phyloP scores from a whole-genome alignment of 2,797 vertebrate genomes.

The Diplodus sargus region DNA sequence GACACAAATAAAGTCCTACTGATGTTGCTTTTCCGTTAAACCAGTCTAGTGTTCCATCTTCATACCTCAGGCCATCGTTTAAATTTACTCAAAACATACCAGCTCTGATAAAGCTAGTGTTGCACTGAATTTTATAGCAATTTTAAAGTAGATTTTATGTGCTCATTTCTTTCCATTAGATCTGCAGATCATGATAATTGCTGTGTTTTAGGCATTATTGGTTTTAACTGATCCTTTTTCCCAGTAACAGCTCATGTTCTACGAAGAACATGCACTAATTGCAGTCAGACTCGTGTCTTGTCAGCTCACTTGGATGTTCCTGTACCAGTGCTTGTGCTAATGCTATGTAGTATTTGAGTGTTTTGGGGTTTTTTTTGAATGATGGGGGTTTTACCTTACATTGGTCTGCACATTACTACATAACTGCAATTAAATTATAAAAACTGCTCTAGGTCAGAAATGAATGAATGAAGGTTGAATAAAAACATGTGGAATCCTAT shows the following conservation, averaged over 20 bases:
- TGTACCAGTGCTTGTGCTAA: conserved; percentile 21
- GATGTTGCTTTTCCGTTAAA: conserved; percentile 38
- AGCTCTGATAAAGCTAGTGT: conserved; percentile 41
- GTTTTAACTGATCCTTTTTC: conserved; percentile 29
- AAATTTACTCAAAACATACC: conserved; percentile 29
- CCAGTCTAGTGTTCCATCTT: conserved; percentile 25
- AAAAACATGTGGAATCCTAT: conserved; percentile 35
- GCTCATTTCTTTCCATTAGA: conserved; percentile 33
- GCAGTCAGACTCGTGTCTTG: not conserved
- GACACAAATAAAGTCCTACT: conserved; percentile 29
- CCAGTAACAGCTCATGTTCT: conserved; percentile 13
- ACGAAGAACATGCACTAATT: conserved; percentile 2
- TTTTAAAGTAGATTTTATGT: conserved; percentile 43
- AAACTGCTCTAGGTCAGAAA: conserved; percentile 42
- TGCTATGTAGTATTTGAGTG: conserved; percentile 10
- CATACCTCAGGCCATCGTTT: conserved; percentile 28
- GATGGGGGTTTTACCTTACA: not conserved
- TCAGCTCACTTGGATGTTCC: conserved; percentile 30
- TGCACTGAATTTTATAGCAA: conserved; percentile 11
- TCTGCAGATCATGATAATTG: conserved; percentile 19
- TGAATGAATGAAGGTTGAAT: conserved; percentile 51
- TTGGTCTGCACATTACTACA: conserved; percentile 36
- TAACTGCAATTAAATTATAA: conserved; percentile 30
- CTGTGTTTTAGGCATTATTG: conserved; percentile 34
- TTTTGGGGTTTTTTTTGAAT: not conserved